Base-by-base conservation (phyloP, 2,113 vertebrate species). In the Crocuta crocuta region DNA sequence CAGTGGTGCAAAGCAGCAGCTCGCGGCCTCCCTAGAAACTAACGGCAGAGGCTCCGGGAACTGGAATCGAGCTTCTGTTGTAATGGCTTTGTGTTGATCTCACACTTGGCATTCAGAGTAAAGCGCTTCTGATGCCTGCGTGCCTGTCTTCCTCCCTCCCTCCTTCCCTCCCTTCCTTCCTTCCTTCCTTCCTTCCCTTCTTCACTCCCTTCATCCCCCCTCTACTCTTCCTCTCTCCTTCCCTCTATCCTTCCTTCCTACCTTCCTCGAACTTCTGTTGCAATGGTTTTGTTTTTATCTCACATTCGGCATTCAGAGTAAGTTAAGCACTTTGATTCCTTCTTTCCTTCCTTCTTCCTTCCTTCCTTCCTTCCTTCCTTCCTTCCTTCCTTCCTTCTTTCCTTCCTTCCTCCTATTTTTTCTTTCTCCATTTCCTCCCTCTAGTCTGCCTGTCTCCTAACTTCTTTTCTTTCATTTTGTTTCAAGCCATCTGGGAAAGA, bases 11-110 rank as follows among this genome's bases (percentile, higher is more conserved):
- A 93, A 92, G 92, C 70, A 15, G 97, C 98, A 97, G 98, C 98
- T 98, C 98, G 96, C 84, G 85, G 95, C 95, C 97, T 98, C 97
- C 98, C 68, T 58, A 35, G 95, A 97, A 97, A 98, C 82, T 79
- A 74, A 78, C 33, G 10, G 0, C 97, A 95, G 92, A 92, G 95
- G 91, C 73, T 91, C 96, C 26, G 2, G 74, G 87, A 84, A 65
- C 68, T 50, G 65, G 61, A 65, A 91, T 58, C 16, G 0, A 12
- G 91, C 68, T 89, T 91, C 19, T 68, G 45, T 28, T 13, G 16
- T 21, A 2, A 0, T 1, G 45, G 68, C 15, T 86, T 71, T 83
- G 65, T 71, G 94, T 94, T 35, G 66, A 39, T n/a, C 73, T n/a
- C 45, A 7, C 31, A 19, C 28, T 53, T 53, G 33, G 53, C 26